phyloP scores from a whole-genome alignment of 2,113 vertebrate genomes.

The Pithys albifrons region DNA sequence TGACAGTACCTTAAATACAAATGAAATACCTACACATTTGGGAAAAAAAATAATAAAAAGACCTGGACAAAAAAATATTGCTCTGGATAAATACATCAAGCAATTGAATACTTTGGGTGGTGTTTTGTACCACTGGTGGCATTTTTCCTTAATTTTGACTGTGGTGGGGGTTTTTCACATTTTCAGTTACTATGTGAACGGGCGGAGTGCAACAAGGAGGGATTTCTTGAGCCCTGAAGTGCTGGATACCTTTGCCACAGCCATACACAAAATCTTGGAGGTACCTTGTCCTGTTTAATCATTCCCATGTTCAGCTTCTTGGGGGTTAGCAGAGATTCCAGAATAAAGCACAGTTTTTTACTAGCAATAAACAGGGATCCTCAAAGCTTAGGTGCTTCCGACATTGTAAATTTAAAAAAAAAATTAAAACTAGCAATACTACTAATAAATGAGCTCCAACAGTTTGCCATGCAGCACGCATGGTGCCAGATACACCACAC shows the following conservation, averaged over 20 bases:
- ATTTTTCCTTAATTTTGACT: not conserved
- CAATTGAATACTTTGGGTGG: not conserved
- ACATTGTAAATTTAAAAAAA: not conserved
- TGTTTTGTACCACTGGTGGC: not conserved
- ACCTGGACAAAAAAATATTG: not conserved
- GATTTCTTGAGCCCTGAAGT: constrained; percentile 89
- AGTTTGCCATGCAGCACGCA: not conserved
- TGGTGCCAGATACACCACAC: not conserved
- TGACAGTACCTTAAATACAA: not conserved
- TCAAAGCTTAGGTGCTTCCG: not conserved
- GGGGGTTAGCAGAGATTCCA: not conserved
- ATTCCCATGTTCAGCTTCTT: not conserved
- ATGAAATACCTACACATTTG: not conserved
- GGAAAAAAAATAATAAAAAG: not conserved
- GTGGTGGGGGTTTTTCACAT: not conserved
- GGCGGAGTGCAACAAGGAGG: constrained; percentile 81
- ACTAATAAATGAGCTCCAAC: not conserved
- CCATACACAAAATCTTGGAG: constrained; percentile 78
- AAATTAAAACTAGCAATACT: rapidly evolving
- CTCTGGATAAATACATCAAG: not conserved
- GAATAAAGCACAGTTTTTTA: not conserved
- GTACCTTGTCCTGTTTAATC: constrained; percentile 50
- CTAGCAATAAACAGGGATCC: not conserved
- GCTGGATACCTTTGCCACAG: constrained; percentile 82
- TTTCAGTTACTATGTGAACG: constrained; percentile 91